These are phyloP conservation scores for Bemisia tabaci DNA, from an alignment of 1,140 invertebrate genomes.

Conservation along the genomic window DNA sequence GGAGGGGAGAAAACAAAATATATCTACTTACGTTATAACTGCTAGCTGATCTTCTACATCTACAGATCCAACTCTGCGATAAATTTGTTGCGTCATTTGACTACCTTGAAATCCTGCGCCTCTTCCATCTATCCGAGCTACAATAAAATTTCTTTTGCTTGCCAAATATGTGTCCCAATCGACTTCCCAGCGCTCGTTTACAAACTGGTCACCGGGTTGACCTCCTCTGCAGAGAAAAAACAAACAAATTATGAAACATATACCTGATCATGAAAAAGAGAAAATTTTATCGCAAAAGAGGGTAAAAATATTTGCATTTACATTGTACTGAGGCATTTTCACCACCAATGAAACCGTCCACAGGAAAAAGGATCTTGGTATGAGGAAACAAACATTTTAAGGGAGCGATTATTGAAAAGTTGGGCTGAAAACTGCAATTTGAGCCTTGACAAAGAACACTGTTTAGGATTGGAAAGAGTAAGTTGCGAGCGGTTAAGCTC, in stretches of 20 bases:
- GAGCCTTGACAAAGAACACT: too few relatives aligned
- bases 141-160: conserved; percentile 68
- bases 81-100: conserved; percentile 62
- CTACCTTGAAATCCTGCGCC: conserved; percentile 75
- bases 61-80: conserved; percentile 61
- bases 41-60: conserved; percentile 84
- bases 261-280: neutral
- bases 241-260: neutral
- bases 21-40: conserved; percentile 67
- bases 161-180: conserved; percentile 77
- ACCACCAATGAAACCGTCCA: too few relatives aligned
- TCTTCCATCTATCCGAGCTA: conserved; percentile 75
- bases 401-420: too few relatives aligned
- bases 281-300: too few relatives aligned
- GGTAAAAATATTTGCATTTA: too few relatives aligned
- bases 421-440: too few relatives aligned
- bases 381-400: too few relatives aligned
- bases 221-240: conserved; percentile 46
- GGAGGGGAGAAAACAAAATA: too few relatives aligned
- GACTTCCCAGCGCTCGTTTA: conserved; percentile 69
- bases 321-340: too few relatives aligned
- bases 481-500: too few relatives aligned
- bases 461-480: too few relatives aligned
- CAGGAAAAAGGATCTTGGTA: too few relatives aligned
- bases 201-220: conserved; percentile 74